Evolutionary conservation across 2,113 vertebrate species (phyloP), one percentile per base, ranked within the genome.

Genomic region (Tichodroma muraria): DNA sequence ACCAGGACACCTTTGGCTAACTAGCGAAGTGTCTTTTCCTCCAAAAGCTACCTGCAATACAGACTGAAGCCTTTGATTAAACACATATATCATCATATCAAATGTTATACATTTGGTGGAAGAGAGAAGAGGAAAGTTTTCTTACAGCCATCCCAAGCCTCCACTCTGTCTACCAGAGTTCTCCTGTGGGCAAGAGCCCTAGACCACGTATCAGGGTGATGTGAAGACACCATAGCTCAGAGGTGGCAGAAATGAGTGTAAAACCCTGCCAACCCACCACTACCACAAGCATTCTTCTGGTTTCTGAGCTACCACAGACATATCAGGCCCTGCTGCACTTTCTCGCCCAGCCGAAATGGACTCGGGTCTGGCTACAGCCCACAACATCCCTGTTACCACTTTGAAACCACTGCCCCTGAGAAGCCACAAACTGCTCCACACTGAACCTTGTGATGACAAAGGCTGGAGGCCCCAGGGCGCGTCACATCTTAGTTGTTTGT

Each of bases 111-210:
- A 37, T 7, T 28, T n/a, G 4, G 56, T 66, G 13, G 8, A 44
- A 64, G 11, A 73, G 25, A 82, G 31, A 38, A 83, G 28, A 18
- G 31, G 9, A 22, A 57, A 35, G 18, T 11, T 85, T 42, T 68
- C 22, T 63, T 52, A 15, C 18, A 45, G 76, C 40, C 9, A 35
- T 10, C 21, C 30, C 16, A 37, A 66, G 18, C 37, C 38, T 37
- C n/a, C 15, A 30, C 31, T 18, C 49, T 42, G 6, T 40, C 35
- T 40, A 31, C 28, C 59, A 64, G 35, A 25, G 12, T 2, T 66
- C 18, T 65, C 21, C 38, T 22, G 20, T 0, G 0, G 52, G 35
- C 4, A 3, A 63, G n/a, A 6, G 1, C 23, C 37, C 49, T 52
- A 35, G 53, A 38, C 31, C 33, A 63, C 20, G 5, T 7, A 35